Conservation (phyloP, 2,888 invertebrate species). For the Philaethria dido region DNA sequence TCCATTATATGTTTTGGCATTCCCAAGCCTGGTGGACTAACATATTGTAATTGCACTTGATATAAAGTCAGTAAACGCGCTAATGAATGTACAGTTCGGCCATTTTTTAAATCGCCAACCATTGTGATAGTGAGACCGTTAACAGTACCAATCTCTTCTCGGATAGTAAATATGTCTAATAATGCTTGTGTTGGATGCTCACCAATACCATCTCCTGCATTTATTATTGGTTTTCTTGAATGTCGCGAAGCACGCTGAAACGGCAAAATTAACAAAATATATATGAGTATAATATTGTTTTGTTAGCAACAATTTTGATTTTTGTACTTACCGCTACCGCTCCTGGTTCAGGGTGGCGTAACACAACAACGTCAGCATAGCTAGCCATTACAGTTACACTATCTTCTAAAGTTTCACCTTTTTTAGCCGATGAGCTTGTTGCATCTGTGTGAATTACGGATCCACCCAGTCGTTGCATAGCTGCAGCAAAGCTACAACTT, state of each 20-base stretch:
- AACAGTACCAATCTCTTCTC: slow-evolving; percentile 99
- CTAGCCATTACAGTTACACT: slow-evolving; percentile 94
- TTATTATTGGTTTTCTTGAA: slow-evolving; percentile 95
- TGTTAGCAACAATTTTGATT: neutral
- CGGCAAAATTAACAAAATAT: neutral
- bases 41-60: slow-evolving; percentile 95
- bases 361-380: slow-evolving; percentile 96
- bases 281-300: neutral
- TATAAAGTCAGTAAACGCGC: slow-evolving; percentile 97
- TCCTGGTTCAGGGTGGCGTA: slow-evolving; percentile 96
- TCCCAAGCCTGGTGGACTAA: slow-evolving; percentile 92
- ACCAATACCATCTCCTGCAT: slow-evolving; percentile 98
- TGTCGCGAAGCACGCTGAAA: slow-evolving; percentile 91
- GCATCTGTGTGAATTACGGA: slow-evolving; percentile 95
- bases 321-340: slow-evolving; percentile 90
- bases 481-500: slow-evolving; percentile 97
- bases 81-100: slow-evolving; percentile 98
- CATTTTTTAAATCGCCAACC: slow-evolving; percentile 99
- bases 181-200: slow-evolving; percentile 99
- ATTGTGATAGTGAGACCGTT: slow-evolving; percentile 98
- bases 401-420: slow-evolving; percentile 97
- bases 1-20: slow-evolving; percentile 96
- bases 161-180: slow-evolving; percentile 98
- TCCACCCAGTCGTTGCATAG: slow-evolving; percentile 98
- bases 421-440: slow-evolving; percentile 95